These are phyloP conservation scores for Corythornis leucogaster DNA, from an alignment of 2,797 vertebrate species.

Conservation along the genomic window DNA sequence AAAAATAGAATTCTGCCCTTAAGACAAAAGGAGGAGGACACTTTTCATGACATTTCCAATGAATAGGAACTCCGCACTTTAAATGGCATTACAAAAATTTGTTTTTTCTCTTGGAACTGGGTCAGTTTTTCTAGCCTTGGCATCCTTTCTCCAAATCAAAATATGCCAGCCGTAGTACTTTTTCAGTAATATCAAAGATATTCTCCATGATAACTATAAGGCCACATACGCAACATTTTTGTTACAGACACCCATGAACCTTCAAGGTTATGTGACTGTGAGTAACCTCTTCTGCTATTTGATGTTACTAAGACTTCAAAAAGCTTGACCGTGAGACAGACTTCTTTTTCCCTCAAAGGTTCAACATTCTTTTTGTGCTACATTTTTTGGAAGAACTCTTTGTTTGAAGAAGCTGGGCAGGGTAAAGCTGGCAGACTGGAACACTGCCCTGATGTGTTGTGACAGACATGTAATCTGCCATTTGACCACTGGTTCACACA, in stretches of 20 bases:
- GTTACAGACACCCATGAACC: slow-evolving; percentile 27
- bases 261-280: slow-evolving; percentile 34
- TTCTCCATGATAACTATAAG: not conserved
- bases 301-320: slow-evolving; percentile 37
- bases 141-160: slow-evolving; percentile 54
- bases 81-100: slow-evolving; percentile 50
- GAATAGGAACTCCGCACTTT: slow-evolving; percentile 54
- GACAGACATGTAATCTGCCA: slow-evolving; percentile 71
- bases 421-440: slow-evolving; percentile 73
- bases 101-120: slow-evolving; percentile 67
- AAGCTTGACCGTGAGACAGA: slow-evolving; percentile 61
- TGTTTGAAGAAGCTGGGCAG: slow-evolving; percentile 72
- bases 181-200: slow-evolving; percentile 25
- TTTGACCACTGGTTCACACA: slow-evolving; percentile 74
- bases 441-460: slow-evolving; percentile 73
- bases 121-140: slow-evolving; percentile 69
- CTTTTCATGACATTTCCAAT: slow-evolving; percentile 42
- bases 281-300: slow-evolving; percentile 40
- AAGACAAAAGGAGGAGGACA: slow-evolving; percentile 35
- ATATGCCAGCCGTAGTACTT: slow-evolving; percentile 63
- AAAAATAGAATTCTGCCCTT: slow-evolving; percentile 43
- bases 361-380: slow-evolving; percentile 57
- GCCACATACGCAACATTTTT: slow-evolving; percentile 14
- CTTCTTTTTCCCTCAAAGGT: slow-evolving; percentile 51
- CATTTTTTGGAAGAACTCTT: slow-evolving; percentile 58